phyloP scores from a whole-genome alignment of 2,888 invertebrate species.

The Orthosia cruda region DNA sequence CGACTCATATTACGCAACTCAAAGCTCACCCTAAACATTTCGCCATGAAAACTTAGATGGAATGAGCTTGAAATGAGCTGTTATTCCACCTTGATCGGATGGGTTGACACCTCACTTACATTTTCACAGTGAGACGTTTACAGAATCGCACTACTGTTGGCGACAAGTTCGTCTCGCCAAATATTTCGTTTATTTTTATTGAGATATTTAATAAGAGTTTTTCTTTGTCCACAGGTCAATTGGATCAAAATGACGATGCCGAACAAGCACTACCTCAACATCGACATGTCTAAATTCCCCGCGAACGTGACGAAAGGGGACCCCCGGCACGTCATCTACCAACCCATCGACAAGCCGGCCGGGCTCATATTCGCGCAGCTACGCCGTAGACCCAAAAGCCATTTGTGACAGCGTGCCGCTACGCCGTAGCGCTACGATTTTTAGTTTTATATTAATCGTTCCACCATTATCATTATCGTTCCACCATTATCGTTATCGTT shows the following conservation, averaged over 20 bases:
- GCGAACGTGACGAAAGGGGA: constrained; percentile 92
- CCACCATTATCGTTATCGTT: too few species aligned
- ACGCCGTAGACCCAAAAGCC: constrained; percentile 92
- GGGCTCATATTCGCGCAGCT: constrained; percentile 95
- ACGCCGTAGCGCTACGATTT: constrained; percentile 70
- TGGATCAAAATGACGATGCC: constrained; percentile 95
- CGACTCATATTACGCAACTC: too few species aligned
- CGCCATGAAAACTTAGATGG: too few species aligned
- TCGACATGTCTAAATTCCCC: constrained; percentile 95
- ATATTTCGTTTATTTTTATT: not conserved
- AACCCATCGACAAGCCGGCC: constrained; percentile 95
- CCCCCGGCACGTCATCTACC: constrained; percentile 93
- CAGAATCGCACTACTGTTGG: too few species aligned
- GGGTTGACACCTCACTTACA: too few species aligned
- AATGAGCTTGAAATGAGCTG: too few species aligned
- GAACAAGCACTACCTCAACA: constrained; percentile 95
- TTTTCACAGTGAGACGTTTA: too few species aligned
- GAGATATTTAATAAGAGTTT: not conserved
- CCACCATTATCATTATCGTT: too few species aligned
- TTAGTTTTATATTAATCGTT: constrained; percentile 47
- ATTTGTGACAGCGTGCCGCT: constrained; percentile 90
- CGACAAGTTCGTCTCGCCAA: too few species aligned
- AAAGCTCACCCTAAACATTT: too few species aligned
- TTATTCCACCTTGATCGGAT: too few species aligned
- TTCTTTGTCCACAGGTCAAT: constrained; percentile 90